These are phyloP conservation scores for Neotoxoptera formosana DNA, from an alignment of 1,140 invertebrate genomes.

Conservation along the genomic window DNA sequence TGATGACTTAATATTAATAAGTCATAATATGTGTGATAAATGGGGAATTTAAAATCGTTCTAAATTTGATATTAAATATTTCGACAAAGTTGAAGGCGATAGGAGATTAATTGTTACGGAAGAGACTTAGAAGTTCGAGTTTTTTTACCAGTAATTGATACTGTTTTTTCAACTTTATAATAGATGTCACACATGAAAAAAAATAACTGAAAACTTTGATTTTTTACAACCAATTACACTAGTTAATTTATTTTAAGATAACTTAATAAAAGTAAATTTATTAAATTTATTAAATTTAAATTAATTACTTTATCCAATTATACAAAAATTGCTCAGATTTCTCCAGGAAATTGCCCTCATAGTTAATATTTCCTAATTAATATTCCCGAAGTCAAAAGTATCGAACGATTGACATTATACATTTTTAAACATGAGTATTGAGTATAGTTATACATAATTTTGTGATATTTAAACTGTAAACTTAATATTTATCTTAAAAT, in stretches of 20 bases:
- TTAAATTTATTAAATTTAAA: too few species aligned
- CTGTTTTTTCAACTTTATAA: too few species aligned
- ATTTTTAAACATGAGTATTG: neutral
- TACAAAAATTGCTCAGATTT: conserved; percentile 8
- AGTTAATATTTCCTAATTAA: conserved; percentile 31
- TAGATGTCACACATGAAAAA: too few species aligned
- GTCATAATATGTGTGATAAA: too few species aligned
- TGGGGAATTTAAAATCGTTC: neutral
- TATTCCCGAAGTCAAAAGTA: neutral
- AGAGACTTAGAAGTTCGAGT: too few species aligned
- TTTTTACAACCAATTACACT: neutral
- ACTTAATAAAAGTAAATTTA: neutral
- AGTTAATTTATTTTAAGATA: neutral
- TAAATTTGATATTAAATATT: too few species aligned
- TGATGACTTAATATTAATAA: too few species aligned
- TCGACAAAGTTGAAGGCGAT: too few species aligned
- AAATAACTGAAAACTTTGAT: conserved; percentile 1
- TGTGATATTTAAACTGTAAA: neutral
- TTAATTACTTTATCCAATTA: conserved; percentile 13
- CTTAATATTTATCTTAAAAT: neutral
- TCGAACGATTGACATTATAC: neutral
- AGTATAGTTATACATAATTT: neutral
- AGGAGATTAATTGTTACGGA: too few species aligned
- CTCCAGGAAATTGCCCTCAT: neutral
- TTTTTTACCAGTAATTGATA: too few species aligned